Percentiles rank a stretch among this genome's conserved stretches.
phyloP scores from a whole-genome alignment of 2,888 invertebrate genomes.

The Heteropelma amictum region DNA sequence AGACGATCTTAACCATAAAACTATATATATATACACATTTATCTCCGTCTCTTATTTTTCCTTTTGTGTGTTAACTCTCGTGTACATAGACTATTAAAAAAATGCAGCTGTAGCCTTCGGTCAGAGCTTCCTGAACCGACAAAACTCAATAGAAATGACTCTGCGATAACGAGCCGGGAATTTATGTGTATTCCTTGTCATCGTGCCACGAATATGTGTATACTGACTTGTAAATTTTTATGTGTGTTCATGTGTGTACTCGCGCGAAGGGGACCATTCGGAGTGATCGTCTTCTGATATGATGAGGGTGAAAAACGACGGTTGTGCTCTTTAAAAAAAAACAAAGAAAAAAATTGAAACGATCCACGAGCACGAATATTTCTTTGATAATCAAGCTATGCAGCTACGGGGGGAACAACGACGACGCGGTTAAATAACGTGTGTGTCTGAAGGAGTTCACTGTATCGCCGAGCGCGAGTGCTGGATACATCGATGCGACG shows the following conservation, averaged over 20 bases:
- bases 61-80: too few relatives aligned
- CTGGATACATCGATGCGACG: background rate
- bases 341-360: background rate
- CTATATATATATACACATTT: too few relatives aligned
- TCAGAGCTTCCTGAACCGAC: slow-evolving; percentile 19
- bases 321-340: background rate
- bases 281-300: slow-evolving; percentile 35
- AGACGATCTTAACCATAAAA: too few relatives aligned
- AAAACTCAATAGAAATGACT: slow-evolving; percentile 33
- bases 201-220: slow-evolving; percentile 36
- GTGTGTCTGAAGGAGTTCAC: background rate
- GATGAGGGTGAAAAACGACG: slow-evolving; percentile 30
- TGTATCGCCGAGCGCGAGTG: background rate
- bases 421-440: slow-evolving; percentile 30
- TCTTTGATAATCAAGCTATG: slow-evolving; percentile 50
- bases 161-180: slow-evolving; percentile 44
- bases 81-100: too few relatives aligned
- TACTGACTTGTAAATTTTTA: background rate
- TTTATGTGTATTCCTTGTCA: slow-evolving; percentile 49
- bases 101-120: background rate
- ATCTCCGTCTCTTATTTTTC: too few relatives aligned
- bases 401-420: slow-evolving; percentile 25
- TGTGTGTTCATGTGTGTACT: background rate
- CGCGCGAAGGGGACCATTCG: slow-evolving; percentile 7
- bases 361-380: slow-evolving; percentile 31